A percentile compares a stretch with the other conserved stretches of the same genome.
phyloP scores from a whole-genome alignment of 2,797 vertebrate species.

The Antrozous pallidus region DNA sequence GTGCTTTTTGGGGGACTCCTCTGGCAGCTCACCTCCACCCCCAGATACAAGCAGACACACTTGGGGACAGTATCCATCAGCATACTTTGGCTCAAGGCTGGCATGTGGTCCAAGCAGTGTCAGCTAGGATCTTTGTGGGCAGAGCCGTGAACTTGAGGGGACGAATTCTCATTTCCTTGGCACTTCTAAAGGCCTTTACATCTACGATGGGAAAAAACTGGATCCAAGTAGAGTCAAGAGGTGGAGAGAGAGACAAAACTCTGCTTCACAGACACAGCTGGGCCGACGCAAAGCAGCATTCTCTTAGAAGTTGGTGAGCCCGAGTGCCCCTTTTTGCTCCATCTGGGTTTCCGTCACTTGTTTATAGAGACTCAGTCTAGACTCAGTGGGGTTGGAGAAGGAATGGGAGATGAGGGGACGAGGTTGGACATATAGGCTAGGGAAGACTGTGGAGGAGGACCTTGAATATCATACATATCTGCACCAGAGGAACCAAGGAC shows the following conservation, averaged over 20 bases:
- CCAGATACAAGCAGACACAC: not conserved
- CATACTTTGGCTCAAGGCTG: not conserved
- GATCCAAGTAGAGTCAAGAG: not conserved
- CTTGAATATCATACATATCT: not conserved
- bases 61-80: fast-evolving
- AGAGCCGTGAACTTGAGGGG: not conserved
- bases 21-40: not conserved
- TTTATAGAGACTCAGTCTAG: no score
- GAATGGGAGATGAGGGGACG: not conserved
- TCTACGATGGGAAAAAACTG: not conserved
- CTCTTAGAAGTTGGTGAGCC: not conserved
- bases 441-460: not conserved
- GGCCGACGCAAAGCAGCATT: not conserved
- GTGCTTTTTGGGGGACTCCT: not conserved
- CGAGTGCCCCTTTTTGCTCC: not conserved
- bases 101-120: not conserved
- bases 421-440: not conserved
- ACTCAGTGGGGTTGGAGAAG: not conserved
- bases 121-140: not conserved
- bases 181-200: not conserved
- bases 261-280: not conserved
- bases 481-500: not conserved
- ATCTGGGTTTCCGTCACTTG: no score
- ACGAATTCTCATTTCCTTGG: not conserved
- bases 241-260: not conserved